Evolutionary conservation across 2,113 vertebrate species (phyloP).

Genomic region (Sturnira hondurensis): DNA sequence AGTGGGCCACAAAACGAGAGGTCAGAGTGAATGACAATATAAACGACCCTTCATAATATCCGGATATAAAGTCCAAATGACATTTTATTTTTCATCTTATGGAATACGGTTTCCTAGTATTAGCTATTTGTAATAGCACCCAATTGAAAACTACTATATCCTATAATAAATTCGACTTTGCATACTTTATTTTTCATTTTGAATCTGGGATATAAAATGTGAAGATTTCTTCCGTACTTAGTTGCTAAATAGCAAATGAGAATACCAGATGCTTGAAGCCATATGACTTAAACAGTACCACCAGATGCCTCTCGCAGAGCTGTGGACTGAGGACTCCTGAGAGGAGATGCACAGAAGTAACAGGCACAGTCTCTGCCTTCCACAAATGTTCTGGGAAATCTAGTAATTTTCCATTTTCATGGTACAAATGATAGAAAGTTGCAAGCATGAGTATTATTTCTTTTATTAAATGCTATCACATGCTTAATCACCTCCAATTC

Average conservation of each 20-base stretch:
- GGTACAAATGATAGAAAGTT: not conserved
- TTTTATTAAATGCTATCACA: slow-evolving; percentile 1
- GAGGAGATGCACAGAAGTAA: not conserved
- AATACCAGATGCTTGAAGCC: slow-evolving; percentile 41
- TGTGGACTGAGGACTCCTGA: not conserved
- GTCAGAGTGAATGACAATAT: not conserved
- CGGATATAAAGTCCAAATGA: not conserved
- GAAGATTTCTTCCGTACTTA: slow-evolving; percentile 17
- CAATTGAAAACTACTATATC: not conserved
- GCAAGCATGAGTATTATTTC: not conserved
- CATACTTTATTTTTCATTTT: not conserved
- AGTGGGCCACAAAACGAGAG: not conserved
- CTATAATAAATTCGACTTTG: not conserved
- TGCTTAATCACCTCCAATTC: not conserved
- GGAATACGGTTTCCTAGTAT: not conserved
- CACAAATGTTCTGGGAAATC: slow-evolving; percentile 37
- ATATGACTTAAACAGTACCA: slow-evolving; percentile 33
- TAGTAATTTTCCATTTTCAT: slow-evolving; percentile 55
- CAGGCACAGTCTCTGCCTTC: not conserved
- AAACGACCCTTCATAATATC: not conserved
- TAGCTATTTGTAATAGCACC: not conserved
- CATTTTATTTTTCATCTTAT: not conserved
- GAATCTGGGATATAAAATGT: not conserved
- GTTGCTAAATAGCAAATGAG: slow-evolving; percentile 10
- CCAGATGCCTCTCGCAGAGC: slow-evolving; percentile 29